Percentiles rank a stretch among this genome's conserved stretches.
Conservation (phyloP, 92 coral and sea anemone genomes). For the Desmophyllum pertusum region DNA sequence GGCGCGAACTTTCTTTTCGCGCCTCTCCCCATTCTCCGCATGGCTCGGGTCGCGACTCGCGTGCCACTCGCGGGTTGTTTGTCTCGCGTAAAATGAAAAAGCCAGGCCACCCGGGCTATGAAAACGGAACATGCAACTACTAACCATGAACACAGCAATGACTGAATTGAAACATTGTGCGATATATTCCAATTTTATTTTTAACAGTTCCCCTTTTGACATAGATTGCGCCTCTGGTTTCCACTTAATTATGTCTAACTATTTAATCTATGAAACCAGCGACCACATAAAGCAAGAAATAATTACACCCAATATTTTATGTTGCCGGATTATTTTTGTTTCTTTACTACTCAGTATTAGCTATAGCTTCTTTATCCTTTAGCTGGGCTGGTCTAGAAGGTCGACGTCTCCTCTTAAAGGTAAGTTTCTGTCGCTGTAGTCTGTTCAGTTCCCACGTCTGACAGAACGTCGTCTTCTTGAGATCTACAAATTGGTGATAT, state of each 20-base stretch:
- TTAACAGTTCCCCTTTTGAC: not conserved
- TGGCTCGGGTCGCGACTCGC: no score
- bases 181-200: not conserved
- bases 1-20: no score
- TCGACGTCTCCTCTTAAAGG: not conserved
- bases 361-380: not conserved
- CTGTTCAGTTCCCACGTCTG: not conserved
- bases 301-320: not conserved
- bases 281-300: not conserved
- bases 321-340: not conserved
- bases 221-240: not conserved
- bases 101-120: not conserved
- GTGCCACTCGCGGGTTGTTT: no score
- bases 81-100: no score
- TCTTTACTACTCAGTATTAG: not conserved
- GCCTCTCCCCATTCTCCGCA: no score
- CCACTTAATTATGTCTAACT: not conserved
- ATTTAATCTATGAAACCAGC: no score
- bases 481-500: not conserved
- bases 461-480: not conserved
- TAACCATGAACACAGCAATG: not conserved
- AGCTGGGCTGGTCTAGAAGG: not conserved
- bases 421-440: not conserved
- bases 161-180: not conserved
- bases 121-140: not conserved